Percentiles rank a stretch among this genome's conserved stretches.
These are phyloP conservation scores for Tylochromis polylepis DNA, from an alignment of 2,113 vertebrate genomes.

Conservation along the genomic window DNA sequence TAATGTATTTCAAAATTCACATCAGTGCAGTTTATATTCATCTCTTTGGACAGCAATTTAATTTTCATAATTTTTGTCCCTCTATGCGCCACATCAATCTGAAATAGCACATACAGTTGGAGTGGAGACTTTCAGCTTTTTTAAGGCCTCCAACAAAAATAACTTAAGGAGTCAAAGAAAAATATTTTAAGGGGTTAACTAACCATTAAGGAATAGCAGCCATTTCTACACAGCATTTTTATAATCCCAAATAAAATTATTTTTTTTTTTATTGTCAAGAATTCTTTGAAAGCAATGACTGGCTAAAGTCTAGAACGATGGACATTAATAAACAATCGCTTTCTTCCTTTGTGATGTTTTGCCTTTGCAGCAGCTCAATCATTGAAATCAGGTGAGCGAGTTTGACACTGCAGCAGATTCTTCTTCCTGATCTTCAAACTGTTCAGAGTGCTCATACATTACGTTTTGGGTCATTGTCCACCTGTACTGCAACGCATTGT, in stretches of 20 bases:
- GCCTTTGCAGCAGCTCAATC: not conserved
- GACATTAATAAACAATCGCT: too few species aligned
- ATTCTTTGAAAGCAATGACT: not conserved
- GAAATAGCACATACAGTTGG: not conserved
- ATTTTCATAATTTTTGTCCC: not conserved
- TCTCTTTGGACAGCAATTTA: not conserved
- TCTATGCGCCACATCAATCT: not conserved
- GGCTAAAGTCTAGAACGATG: not conserved
- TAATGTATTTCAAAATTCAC: not conserved
- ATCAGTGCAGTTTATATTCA: not conserved
- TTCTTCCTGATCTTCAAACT: not conserved
- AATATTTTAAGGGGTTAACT: not conserved
- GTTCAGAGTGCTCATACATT: not conserved
- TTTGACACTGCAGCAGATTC: not conserved
- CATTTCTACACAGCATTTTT: not conserved
- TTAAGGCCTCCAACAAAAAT: not conserved
- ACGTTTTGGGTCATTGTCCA: not conserved
- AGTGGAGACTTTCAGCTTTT: not conserved
- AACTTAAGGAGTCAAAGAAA: not conserved
- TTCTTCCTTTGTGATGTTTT: not conserved
- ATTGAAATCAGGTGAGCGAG: not conserved
- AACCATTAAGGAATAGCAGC: not conserved
- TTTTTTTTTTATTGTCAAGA: not conserved
- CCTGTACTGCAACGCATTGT: not conserved
- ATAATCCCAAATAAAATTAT: not conserved